A percentile compares a stretch with the other conserved stretches of the same genome.
These are phyloP conservation scores for Solenodon paradoxus DNA, from an alignment of 2,113 vertebrate genomes.

Conservation along the genomic window DNA sequence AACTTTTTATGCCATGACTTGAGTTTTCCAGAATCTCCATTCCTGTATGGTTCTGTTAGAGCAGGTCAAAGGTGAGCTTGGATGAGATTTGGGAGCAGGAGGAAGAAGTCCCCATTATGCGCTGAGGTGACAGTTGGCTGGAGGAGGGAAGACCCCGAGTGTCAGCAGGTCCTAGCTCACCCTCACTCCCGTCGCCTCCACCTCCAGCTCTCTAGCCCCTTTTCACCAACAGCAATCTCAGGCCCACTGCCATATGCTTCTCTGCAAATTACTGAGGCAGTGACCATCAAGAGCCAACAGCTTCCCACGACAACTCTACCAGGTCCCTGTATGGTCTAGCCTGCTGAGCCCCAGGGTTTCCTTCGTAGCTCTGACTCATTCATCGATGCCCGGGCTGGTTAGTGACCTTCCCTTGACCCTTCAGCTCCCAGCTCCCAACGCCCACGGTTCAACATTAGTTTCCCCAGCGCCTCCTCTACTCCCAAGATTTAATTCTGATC, in stretches of 20 bases:
- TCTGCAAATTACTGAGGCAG: background rate
- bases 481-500: background rate
- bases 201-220: background rate
- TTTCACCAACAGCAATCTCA: background rate
- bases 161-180: background rate
- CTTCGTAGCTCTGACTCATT: background rate
- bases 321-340: background rate
- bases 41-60: background rate
- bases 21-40: background rate
- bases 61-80: background rate
- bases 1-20: background rate
- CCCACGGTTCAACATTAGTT: background rate
- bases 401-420: background rate
- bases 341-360: background rate
- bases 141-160: background rate
- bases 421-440: background rate
- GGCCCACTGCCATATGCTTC: background rate
- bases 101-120: no score
- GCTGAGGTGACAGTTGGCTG: background rate
- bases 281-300: background rate
- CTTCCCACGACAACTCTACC: background rate
- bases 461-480: background rate
- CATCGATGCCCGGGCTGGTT: background rate
- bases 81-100: background rate
- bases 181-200: background rate